Base-by-base conservation (phyloP, 2,888 invertebrate genomes). In the Melangyna quadrimaculata region DNA sequence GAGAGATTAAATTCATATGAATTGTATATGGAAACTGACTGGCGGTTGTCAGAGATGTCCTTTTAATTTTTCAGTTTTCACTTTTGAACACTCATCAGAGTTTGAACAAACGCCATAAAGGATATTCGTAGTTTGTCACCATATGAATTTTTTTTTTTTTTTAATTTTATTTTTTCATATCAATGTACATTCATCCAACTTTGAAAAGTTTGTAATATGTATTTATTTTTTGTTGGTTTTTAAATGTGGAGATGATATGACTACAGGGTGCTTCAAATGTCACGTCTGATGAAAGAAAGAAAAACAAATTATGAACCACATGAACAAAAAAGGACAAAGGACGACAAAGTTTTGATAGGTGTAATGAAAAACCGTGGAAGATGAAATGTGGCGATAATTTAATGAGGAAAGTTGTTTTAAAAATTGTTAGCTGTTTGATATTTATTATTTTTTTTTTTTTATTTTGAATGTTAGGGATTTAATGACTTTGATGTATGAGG, bases 101-200 rank as follows among this genome's bases (percentile, higher is more conserved):
- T 55, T 35, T 14, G 45, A 63, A 74, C 8, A n/a, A 40, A 43
- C 32, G 19, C 22, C 45, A 37, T 57, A 84, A 79, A 37, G 80
- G 82, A 79, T 29, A 65, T 37, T 59, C 19, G 32, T 43, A 53
- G 69, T 43, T 70, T 59, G 48, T 45, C 70, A 82, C 78, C 3
- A 88, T 86, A 80, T 82, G 69, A 77, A 82, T 78, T 45, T 71
- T 78, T 12, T 14, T 14, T 10, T 40, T 70, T 70, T 19, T 19
- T 2, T 45, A 9, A n/a, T 40, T 43, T 17, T 35, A 12, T 12
- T 45, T n/a, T 17, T 37, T 45, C 12, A 45, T 59, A 45, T 43
- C 12, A 19, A 37, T n/a, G 37, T n/a, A 14, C 9, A 48, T 27
- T 40, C 40, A 65, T 67, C 22, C 48, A 67, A 67, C 24, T 67